Percentiles rank a stretch among this genome's conserved stretches.
These are phyloP conservation scores for Oegoconia quadripuncta DNA, from an alignment of 2,888 invertebrate genomes.

Conservation along the genomic window DNA sequence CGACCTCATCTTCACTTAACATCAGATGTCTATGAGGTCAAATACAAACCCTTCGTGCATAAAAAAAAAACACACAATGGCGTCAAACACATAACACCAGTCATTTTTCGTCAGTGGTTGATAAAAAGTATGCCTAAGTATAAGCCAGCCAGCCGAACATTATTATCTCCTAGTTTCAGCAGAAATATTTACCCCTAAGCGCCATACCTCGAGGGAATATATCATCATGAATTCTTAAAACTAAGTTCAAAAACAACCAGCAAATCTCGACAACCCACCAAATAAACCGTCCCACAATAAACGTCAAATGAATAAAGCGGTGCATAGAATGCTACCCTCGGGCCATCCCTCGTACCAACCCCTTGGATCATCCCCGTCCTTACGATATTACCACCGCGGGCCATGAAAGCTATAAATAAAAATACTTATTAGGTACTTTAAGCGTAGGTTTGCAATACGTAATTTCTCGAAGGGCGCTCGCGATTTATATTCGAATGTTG, in stretches of 20 bases:
- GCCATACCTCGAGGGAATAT: no score
- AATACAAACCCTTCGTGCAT: no score
- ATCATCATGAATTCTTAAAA: no score
- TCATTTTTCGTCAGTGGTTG: no score
- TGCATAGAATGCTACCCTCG: conserved; percentile 56
- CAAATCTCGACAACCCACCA: conserved; percentile 34
- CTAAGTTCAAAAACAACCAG: conserved; percentile 14
- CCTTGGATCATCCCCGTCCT: conserved; percentile 62
- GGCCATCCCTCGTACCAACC: conserved; percentile 37
- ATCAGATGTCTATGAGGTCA: no score
- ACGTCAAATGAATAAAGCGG: conserved; percentile 49
- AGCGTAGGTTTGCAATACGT: conserved; percentile 56
- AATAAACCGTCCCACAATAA: conserved; percentile 55
- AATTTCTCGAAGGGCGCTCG: conserved; percentile 35
- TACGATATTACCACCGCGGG: conserved; percentile 73
- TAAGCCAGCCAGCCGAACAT: no score
- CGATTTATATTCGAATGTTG: not conserved
- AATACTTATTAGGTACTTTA: conserved; percentile 66
- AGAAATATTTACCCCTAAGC: no score
- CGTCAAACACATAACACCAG: no score
- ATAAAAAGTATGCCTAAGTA: no score
- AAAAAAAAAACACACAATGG: no score
- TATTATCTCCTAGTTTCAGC: no score
- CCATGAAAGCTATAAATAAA: conserved; percentile 65
- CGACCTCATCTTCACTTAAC: no score